phyloP scores from a whole-genome alignment of 2,113 vertebrate genomes.

The Tautogolabrus adspersus region DNA sequence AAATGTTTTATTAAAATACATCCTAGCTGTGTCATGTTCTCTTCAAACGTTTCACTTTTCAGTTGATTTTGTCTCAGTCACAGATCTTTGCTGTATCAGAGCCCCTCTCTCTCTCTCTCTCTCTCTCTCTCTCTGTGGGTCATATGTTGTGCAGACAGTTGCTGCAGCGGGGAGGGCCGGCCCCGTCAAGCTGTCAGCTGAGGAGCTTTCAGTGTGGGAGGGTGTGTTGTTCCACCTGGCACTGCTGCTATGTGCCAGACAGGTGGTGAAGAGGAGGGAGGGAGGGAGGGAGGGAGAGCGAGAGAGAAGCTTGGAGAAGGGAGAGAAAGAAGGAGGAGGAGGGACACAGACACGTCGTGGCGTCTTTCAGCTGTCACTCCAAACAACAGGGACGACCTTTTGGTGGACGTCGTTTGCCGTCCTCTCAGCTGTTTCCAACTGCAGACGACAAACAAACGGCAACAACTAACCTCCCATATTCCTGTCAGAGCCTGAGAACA shows the following conservation, averaged over 20 bases:
- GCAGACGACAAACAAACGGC: no score
- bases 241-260: conserved; percentile 74
- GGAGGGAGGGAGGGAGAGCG: neutral
- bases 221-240: conserved; percentile 77
- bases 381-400: conserved; percentile 19
- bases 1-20: no score
- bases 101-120: no score
- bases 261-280: conserved; percentile 73
- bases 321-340: neutral
- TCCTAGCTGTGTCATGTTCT: no score
- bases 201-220: conserved; percentile 55
- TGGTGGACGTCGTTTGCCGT: conserved; percentile 36
- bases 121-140: neutral
- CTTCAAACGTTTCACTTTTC: no score
- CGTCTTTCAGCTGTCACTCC: conserved; percentile 59
- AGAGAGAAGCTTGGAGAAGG: neutral
- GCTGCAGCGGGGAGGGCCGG: conserved; percentile 55
- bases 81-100: no score
- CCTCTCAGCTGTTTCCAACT: neutral
- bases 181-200: conserved; percentile 70
- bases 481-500: no score
- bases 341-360: neutral
- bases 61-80: no score
- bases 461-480: no score
- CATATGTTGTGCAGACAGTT: conserved; percentile 67